A percentile compares a stretch with the other conserved stretches of the same genome.
These are phyloP conservation scores for Elmis aenea DNA, from an alignment of 2,888 invertebrate genomes.

Conservation along the genomic window DNA sequence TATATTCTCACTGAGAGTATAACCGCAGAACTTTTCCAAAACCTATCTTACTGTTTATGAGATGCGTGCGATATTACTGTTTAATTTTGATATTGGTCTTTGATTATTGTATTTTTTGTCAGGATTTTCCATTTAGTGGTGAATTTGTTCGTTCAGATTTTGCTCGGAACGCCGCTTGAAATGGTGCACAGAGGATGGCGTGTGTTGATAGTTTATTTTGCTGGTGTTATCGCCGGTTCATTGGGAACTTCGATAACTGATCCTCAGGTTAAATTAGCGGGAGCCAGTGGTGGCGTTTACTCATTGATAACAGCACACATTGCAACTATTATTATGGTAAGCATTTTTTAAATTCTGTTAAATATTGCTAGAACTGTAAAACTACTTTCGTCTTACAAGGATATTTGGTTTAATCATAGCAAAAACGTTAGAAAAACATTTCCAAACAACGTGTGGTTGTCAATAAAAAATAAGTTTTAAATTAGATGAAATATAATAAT, in stretches of 20 bases:
- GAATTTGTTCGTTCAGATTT: constrained; percentile 85
- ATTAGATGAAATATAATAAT: no score
- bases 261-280: constrained; percentile 77
- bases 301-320: constrained; percentile 90
- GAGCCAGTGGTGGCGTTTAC: constrained; percentile 93
- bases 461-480: no score
- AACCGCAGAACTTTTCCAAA: no score
- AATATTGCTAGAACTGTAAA: background rate
- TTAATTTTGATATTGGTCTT: no score
- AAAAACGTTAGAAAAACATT: no score
- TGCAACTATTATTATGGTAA: constrained; percentile 82
- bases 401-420: no score
- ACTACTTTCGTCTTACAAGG: background rate
- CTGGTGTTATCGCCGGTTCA: constrained; percentile 81
- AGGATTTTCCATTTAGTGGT: constrained; percentile 83
- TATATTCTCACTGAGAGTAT: no score
- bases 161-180: constrained; percentile 91
- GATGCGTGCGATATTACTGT: no score
- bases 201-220: constrained; percentile 74
- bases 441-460: no score
- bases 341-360: background rate
- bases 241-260: constrained; percentile 76
- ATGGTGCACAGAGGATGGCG: constrained; percentile 96
- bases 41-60: no score
- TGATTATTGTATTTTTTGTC: constrained; percentile 32